A percentile compares a stretch with the other conserved stretches of the same genome.
Evolutionary conservation across 2,113 vertebrate species (phyloP).

Genomic region (Pleuronectes platessa): DNA sequence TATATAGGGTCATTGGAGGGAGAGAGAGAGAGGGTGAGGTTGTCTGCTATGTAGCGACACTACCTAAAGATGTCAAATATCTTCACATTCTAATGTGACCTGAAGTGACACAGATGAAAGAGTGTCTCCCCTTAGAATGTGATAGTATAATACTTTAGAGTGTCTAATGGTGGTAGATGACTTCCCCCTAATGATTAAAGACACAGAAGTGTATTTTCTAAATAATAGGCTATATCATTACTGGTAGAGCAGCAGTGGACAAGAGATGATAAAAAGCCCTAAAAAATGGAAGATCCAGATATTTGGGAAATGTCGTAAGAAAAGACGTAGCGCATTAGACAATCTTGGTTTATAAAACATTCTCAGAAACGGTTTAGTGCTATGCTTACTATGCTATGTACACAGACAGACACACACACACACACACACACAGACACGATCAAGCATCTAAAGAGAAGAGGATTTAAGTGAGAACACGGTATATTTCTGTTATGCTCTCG

Average conservation of each 20-base stretch:
- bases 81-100: constrained; percentile 46
- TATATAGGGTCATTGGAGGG: background rate
- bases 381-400: constrained; percentile 41
- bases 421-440: constrained; percentile 1
- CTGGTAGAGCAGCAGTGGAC: background rate
- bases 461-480: constrained; percentile 15
- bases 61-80: constrained; percentile 47
- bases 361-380: constrained; percentile 26
- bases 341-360: constrained; percentile 27
- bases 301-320: too few species aligned
- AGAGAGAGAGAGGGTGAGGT: background rate
- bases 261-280: background rate
- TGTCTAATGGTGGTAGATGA: background rate
- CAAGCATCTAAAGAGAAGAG: constrained; percentile 11
- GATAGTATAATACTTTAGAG: background rate
- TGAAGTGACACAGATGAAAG: background rate
- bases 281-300: background rate
- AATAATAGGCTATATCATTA: background rate
- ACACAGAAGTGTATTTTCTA: background rate
- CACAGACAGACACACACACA: background rate
- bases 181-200: background rate
- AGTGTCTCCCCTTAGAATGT: background rate
- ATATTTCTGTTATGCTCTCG: background rate
- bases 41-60: constrained; percentile 9
- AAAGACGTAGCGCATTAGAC: constrained; percentile 18